Conservation (phyloP, 1,140 invertebrate genomes). For the Caenorhabditis elegans region WBcel235 BX284602.5:11870501-11871000, state of each 20-base stretch:
- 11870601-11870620: constrained; percentile 18
- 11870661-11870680: not conserved
- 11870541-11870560: not conserved
- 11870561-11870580: constrained; percentile 7
- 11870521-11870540: not conserved
- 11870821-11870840: not conserved
- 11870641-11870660: constrained; percentile 23
- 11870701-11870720: constrained; percentile 23
- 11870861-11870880: constrained; percentile 17
- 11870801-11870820: not conserved
- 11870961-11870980: constrained; percentile 23
- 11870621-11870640: not conserved
- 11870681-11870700: constrained; percentile 15
- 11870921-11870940: constrained; percentile 30
- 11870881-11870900: not conserved
- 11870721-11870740: constrained; percentile 13
- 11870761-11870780: not conserved
- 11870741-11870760: not conserved
- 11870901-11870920: not conserved
- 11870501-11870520: constrained; percentile 6
- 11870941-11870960: constrained; percentile 35
- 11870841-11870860: constrained; percentile 14
- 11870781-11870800: constrained; percentile 35
- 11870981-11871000: constrained; percentile 12
- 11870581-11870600: constrained; percentile 21